These are phyloP conservation scores for Falcaria lacertinaria DNA, from an alignment of 2,888 invertebrate species.

Conservation along the genomic window DNA sequence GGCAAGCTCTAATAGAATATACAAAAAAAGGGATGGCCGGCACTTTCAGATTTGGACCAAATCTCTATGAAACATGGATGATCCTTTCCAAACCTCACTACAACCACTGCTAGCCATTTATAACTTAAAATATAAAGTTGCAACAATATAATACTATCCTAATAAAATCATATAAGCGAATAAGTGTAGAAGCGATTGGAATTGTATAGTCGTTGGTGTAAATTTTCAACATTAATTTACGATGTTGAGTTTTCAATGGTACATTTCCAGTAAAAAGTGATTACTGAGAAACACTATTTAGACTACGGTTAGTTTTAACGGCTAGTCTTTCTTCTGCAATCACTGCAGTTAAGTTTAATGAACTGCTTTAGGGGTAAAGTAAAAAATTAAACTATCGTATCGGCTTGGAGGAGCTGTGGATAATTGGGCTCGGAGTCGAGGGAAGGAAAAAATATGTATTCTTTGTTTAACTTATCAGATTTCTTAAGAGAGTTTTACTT, in stretches of 20 bases:
- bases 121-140: no score
- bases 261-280: neutral
- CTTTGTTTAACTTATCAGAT: neutral
- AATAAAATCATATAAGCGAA: no score
- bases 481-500: neutral
- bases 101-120: no score
- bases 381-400: conserved; percentile 4
- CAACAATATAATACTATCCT: no score
- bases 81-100: no score
- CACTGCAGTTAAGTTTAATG: conserved; percentile 7
- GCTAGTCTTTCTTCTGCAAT: neutral
- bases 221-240: no score
- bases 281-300: neutral
- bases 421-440: conserved; percentile 6
- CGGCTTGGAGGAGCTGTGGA: conserved; percentile 1
- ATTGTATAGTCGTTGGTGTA: no score
- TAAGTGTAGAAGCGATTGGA: no score
- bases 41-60: no score
- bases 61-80: no score
- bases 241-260: neutral
- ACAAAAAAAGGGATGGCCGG: no score
- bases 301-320: neutral
- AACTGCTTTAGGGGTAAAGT: conserved; percentile 7
- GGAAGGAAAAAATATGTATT: conserved; percentile 2
- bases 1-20: no score